Base-by-base conservation (phyloP, 1,140 invertebrate genomes). In the Lysiphlebus fabarum region DNA sequence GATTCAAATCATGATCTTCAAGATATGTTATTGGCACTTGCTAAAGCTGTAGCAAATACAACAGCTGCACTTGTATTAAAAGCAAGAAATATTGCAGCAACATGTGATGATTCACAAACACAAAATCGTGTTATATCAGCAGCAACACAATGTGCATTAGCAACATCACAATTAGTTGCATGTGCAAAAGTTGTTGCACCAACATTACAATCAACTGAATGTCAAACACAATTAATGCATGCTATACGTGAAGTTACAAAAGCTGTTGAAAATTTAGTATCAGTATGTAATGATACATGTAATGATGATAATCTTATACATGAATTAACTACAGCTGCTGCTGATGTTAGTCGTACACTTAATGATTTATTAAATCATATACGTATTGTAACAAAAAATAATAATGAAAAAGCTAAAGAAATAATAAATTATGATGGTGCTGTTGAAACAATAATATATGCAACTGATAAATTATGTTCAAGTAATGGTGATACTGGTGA, bases 91-190 rank as follows among this genome's bases (percentile, higher is more conserved):
- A 91, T 95, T 50, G 93, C 96, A 0, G 89, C 90, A 6, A 92
- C 90, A 50, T 95, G 94, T 69, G 84, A 86, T 8, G 87, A 90
- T 57, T 82, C 80, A 41, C 83, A 85, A 44, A 85, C 84, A 0
- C 88, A 91, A 68, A 96, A 98, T 77, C 84, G 86, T 64, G 93
- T 99, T 3, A 98, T 99, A 65, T 89, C 89, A 8, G 91, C 93
- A 0, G 97, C 97, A 0, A 98, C 95, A 0, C 90, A 98, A 76
- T 97, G 95, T 78, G 97, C 97, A 1, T 80, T 99, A 34, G 93
- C 95, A 1, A 99, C 97, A 0, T 98, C 95, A 37, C 97, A 99
- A 74, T 81, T 99, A 1, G 96, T 99, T 0, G 95, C 97, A 0
- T 98, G 95, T 73, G 93, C 97, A 9, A 98, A 98, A 82, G 89